phyloP scores from a whole-genome alignment of 2,888 invertebrate species.

The Plemyria rubiginata region DNA sequence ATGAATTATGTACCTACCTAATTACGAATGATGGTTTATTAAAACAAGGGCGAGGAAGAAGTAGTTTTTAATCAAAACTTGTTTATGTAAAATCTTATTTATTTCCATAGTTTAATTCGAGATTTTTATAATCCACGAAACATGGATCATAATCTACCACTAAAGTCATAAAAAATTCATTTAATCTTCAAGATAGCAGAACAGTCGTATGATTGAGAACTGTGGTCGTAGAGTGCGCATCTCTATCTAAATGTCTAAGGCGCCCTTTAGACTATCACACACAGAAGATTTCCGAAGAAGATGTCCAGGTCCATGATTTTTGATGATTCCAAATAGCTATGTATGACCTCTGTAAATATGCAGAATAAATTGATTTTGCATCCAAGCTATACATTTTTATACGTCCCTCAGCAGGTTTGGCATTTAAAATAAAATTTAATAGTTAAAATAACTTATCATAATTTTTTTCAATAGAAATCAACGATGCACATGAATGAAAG shows the following conservation, averaged over 20 bases:
- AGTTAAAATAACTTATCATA: too few species aligned
- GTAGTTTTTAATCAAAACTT: not conserved
- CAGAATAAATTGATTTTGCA: too few species aligned
- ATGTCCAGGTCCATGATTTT: too few species aligned
- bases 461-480: too few species aligned
- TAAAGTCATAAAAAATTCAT: conserved; percentile 79
- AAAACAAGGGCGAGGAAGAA: not conserved
- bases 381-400: too few species aligned
- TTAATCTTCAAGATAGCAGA: conserved; percentile 78
- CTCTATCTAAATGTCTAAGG: conserved; percentile 59
- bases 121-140: conserved; percentile 52
- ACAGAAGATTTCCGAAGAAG: too few species aligned
- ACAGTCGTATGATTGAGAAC: conserved; percentile 78
- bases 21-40: not conserved
- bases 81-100: too few species aligned
- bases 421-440: too few species aligned
- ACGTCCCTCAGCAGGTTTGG: too few species aligned
- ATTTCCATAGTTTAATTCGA: conserved; percentile 8
- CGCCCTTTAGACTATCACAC: conserved; percentile 42
- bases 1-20: not conserved
- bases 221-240: conserved; percentile 66
- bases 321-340: too few species aligned
- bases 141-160: conserved; percentile 65
- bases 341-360: too few species aligned
- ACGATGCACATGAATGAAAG: too few species aligned